Base-by-base conservation (phyloP, 2,888 invertebrate genomes). In the Eueremaeus valkanovi region DNA sequence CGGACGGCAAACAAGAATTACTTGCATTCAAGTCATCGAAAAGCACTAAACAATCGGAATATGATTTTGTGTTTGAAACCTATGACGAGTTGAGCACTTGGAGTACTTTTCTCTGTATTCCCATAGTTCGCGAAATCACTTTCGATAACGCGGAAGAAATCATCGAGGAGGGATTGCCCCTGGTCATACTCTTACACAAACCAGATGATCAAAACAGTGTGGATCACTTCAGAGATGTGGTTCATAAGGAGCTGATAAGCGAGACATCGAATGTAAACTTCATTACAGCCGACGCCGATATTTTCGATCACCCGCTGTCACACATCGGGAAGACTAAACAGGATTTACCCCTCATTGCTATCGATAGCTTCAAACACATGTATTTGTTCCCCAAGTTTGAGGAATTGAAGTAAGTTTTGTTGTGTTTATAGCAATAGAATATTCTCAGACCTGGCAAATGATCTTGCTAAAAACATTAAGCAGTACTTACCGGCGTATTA, bases 131-230 rank as follows among this genome's bases (percentile, higher is more conserved):
- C 75, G 98, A 99, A 85, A 99, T 99, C 77, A 99, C 97, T 0
- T 99, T 99, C 85, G 97, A 98, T 85, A 99, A 99, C 87, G 99
- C 99, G 1, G 99, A 99, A 85, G 98, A 98, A 84, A 85, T 98
- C 27, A 98, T 97, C 0, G 98, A 98, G 84, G 99, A 99, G 85
- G 98, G 98, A 42, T 85, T 99, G 81, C 99, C 99, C 3, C 99
- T 99, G 86, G 87, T 99, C 49, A 98, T 99, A 80, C 86, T 99
- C 55, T 99, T 99, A 86, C 94, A 98, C 82, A 85, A 89, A 79
- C 91, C 93, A 0, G 86, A 86, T 78, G 91, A 93, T 81, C 91
- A 91, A 81, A 90, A 91, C 21, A 92, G 90, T 81, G 89, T 96
- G 70, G 93, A 94, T 83, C 87, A 88, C 80, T 99, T 89, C 84